Evolutionary conservation across 1,140 invertebrate species (phyloP).

Genomic region (Bombyx mandarina): DNA sequence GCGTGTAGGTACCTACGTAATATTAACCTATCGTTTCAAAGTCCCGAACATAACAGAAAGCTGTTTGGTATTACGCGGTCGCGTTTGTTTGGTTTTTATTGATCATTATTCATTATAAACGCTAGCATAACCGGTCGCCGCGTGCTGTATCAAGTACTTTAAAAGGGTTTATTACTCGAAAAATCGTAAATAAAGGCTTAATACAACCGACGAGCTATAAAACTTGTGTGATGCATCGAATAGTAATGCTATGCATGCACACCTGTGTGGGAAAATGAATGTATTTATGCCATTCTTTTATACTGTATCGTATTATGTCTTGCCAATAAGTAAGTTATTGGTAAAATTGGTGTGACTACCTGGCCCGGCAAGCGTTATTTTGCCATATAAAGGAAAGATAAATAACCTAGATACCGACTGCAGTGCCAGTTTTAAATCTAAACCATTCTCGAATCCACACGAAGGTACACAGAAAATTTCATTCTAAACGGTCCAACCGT

Average conservation of each 20-base stretch:
- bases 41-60: conserved; percentile 25
- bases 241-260: neutral
- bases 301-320: too few relatives aligned
- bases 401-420: too few relatives aligned
- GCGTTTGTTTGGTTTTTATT: conserved; percentile 46
- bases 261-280: neutral
- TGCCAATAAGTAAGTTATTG: too few relatives aligned
- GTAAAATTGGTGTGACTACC: too few relatives aligned
- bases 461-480: too few relatives aligned
- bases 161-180: conserved; percentile 41
- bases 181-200: conserved; percentile 7
- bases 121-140: conserved; percentile 35
- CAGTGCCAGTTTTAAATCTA: too few relatives aligned
- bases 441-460: too few relatives aligned
- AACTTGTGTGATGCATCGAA: neutral
- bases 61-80: conserved; percentile 27
- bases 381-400: too few relatives aligned
- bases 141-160: conserved; percentile 46
- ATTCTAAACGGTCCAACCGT: too few relatives aligned
- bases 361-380: too few relatives aligned
- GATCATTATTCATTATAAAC: conserved; percentile 61
- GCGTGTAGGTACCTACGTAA: conserved; percentile 15
- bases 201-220: neutral
- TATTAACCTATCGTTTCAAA: conserved; percentile 24
- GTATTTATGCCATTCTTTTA: too few relatives aligned